Evolutionary conservation across 2,888 invertebrate genomes (phyloP), one percentile per base, ranked within the genome.

Genomic region (Phengaris arion): DNA sequence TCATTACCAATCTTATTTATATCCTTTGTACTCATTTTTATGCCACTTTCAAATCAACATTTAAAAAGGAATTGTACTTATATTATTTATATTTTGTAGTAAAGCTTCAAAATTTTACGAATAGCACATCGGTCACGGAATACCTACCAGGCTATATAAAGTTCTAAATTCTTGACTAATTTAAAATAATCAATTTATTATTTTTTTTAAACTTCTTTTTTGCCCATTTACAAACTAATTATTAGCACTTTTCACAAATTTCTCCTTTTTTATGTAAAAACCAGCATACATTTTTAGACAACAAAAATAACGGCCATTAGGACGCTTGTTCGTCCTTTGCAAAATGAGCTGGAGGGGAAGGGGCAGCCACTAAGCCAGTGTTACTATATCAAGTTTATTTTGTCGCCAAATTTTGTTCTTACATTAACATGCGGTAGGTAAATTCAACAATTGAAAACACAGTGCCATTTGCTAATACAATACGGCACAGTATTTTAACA

Each of bases 1-100:
- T 90, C 92, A 80, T 84, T 87, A 52, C 91, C 92, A 59, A 85
- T 80, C 82, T 91, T 91, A 83, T 86, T 92, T 84, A 91, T 87
- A 77, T 92, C 91, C 79, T 86, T 83, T 76, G 87, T 83, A 85
- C 88, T 90, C 88, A 89, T 89, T 75, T 76, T 79, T 74, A 77
- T 76, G 64, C 74, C 74, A 45, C 15, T 52, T 6, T 68, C 6
- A 46, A 7, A 68, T 51, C 15, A 52, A 52, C 51, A 51, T 35
- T 8, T 64, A 35, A 45, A 6, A 64, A 35, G 6, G 35, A 12
- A 35, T 64, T 64, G 22, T 59, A 9, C 57, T 4, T 22, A 10
- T 10, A 7, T 64, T 6, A 10, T 64, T 64, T 35, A 22, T 35
- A 6, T 35, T 64, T 64, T 64, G 15, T 10, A 64, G 35, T 45